Conservation (phyloP, 2,113 vertebrate species). For the Galemys pyrenaicus region DNA sequence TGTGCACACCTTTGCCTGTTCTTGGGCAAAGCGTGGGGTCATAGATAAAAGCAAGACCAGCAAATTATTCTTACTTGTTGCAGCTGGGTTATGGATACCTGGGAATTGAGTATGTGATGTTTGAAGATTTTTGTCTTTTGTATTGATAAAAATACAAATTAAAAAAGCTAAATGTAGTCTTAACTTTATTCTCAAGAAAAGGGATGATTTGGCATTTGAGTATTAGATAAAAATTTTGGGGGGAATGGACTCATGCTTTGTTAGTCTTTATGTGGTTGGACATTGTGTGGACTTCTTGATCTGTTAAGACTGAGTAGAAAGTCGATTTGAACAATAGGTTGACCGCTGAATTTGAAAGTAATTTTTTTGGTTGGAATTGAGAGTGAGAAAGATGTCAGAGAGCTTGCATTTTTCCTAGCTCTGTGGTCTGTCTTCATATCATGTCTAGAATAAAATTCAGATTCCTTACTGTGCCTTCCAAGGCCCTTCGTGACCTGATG, state of each 20-base stretch:
- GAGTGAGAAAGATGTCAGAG: not conserved
- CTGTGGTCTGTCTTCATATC: not conserved
- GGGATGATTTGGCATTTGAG: slow-evolving; percentile 21
- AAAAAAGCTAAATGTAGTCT: not conserved
- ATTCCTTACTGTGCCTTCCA: not conserved
- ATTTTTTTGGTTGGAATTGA: not conserved
- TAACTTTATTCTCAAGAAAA: not conserved
- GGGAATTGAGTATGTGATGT: not conserved
- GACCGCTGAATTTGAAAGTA: slow-evolving; percentile 1
- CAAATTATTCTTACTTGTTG: not conserved
- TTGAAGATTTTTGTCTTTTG: slow-evolving; percentile 8
- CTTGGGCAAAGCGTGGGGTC: not conserved
- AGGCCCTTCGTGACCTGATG: not conserved
- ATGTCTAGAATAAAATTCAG: not conserved
- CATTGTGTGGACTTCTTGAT: not conserved
- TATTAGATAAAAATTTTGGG: not conserved
- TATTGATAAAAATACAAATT: not conserved
- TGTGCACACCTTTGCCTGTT: not conserved
- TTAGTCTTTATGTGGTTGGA: not conserved
- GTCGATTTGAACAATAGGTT: not conserved
- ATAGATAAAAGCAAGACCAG: not conserved
- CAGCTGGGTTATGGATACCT: not conserved
- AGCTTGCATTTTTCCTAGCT: not conserved
- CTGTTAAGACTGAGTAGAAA: not conserved
- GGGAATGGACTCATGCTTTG: not conserved